A percentile compares a stretch with the other conserved stretches of the same genome.
phyloP scores from a whole-genome alignment of 1,140 invertebrate genomes.

The Drosophila bocki region DNA sequence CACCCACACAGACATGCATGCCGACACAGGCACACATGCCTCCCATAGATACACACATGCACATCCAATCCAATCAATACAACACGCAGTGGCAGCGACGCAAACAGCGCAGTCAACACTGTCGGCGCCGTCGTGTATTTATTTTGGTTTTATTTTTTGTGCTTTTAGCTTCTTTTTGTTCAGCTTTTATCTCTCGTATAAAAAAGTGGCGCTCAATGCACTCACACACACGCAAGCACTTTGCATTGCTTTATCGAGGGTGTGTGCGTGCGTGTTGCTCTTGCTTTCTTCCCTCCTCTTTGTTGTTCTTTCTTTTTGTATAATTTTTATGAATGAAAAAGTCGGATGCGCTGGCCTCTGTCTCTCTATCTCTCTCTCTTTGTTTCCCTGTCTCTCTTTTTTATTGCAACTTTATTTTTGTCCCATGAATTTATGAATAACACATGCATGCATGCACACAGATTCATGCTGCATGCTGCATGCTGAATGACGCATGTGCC shows the following conservation, averaged over 20 bases:
- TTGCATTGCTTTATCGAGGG: constrained; percentile 2
- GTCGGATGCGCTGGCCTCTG: constrained; percentile 57
- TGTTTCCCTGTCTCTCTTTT: constrained; percentile 11
- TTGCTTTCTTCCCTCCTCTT: constrained; percentile 33
- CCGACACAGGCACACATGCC: background rate
- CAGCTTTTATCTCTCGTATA: constrained; percentile 23
- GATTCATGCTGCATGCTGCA: constrained; percentile 16
- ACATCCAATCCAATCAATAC: constrained; percentile 44
- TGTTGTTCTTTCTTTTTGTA: constrained; percentile 38
- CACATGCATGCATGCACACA: constrained; percentile 19
- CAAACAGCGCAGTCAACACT: constrained; percentile 28
- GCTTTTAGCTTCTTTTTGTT: constrained; percentile 25
- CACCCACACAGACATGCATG: background rate
- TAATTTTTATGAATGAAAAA: constrained; percentile 79
- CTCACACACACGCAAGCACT: constrained; percentile 9
- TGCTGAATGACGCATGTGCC: constrained; percentile 32
- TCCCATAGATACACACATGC: constrained; percentile 8
- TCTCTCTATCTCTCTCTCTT: background rate
- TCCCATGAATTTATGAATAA: constrained; percentile 25
- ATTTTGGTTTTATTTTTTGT: constrained; percentile 18
- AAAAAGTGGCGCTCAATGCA: constrained; percentile 46
- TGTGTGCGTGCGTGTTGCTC: constrained; percentile 14
- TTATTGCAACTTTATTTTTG: constrained; percentile 43
- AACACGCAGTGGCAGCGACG: constrained; percentile 5
- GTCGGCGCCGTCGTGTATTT: constrained; percentile 43